Conservation (phyloP, 2,113 vertebrate genomes). For the Cyanoramphus novaezelandiae region DNA sequence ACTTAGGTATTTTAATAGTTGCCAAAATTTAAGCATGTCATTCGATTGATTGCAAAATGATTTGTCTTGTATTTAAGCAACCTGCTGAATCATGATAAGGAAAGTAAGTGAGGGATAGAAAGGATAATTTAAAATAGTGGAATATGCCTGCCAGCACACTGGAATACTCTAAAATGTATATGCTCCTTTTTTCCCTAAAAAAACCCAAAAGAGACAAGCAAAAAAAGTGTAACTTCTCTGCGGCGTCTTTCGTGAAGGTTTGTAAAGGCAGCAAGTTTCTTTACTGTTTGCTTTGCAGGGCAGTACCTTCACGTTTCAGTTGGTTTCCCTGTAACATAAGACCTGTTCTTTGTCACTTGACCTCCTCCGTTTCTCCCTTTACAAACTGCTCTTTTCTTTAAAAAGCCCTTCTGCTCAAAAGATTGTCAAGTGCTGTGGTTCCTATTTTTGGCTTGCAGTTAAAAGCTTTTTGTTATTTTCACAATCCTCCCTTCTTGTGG, state of each 20-base stretch:
- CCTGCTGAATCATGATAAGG: not conserved
- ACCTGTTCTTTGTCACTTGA: slow-evolving; percentile 36
- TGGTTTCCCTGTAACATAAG: slow-evolving; percentile 2
- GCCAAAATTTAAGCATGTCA: slow-evolving; percentile 5
- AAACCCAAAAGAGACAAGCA: not conserved
- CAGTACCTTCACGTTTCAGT: not conserved
- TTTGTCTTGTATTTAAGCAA: not conserved
- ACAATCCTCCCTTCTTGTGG: not conserved
- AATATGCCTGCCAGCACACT: not conserved
- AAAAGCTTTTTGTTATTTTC: slow-evolving; percentile 28
- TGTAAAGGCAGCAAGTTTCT: slow-evolving; percentile 29
- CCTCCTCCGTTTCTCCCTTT: slow-evolving; percentile 41
- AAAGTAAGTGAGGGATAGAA: not conserved
- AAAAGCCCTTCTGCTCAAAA: slow-evolving; percentile 39
- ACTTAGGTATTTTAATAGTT: not conserved
- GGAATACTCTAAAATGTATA: not conserved
- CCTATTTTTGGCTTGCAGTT: slow-evolving; percentile 43
- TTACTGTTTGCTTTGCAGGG: slow-evolving; percentile 7
- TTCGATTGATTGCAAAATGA: not conserved
- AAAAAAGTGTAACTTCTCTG: not conserved
- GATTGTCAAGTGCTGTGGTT: slow-evolving; percentile 27
- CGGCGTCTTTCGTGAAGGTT: not conserved
- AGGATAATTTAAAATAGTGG: not conserved
- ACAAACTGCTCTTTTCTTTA: slow-evolving; percentile 25
- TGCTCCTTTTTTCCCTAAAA: not conserved